Conservation (phyloP, 2,888 invertebrate genomes). For the Eilema griseolum region DNA sequence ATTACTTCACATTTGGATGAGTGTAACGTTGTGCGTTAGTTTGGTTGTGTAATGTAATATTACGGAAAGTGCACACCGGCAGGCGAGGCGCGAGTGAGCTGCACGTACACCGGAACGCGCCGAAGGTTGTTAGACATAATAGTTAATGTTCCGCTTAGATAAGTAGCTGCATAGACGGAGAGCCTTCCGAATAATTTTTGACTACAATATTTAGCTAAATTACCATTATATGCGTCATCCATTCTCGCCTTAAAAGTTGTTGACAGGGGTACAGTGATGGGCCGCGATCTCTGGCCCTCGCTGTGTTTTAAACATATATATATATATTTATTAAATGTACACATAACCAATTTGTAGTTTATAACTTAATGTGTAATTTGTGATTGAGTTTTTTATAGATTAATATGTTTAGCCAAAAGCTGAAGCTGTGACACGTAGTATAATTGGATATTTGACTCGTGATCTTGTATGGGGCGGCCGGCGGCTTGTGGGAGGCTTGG, state of each 20-base stretch:
- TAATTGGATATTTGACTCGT: slow-evolving; percentile 22
- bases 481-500: neutral
- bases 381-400: slow-evolving; percentile 30
- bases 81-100: slow-evolving; percentile 14
- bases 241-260: slow-evolving; percentile 21
- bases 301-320: slow-evolving; percentile 4
- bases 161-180: slow-evolving; percentile 40
- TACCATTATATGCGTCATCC: slow-evolving; percentile 20
- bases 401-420: slow-evolving; percentile 24
- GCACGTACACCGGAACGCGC: slow-evolving; percentile 1
- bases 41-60: neutral
- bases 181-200: slow-evolving; percentile 38
- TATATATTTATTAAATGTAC: slow-evolving; percentile 19
- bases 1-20: neutral
- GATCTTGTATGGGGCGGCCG: neutral
- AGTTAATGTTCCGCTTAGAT: slow-evolving; percentile 45
- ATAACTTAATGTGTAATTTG: slow-evolving; percentile 24
- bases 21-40: neutral
- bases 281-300: slow-evolving; percentile 29
- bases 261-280: slow-evolving; percentile 28
- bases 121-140: slow-evolving; percentile 41
- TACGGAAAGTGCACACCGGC: neutral
- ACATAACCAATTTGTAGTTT: slow-evolving; percentile 19
- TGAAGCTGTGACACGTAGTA: slow-evolving; percentile 28
- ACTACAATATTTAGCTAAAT: slow-evolving; percentile 38